Evolutionary conservation across 2,113 vertebrate species (phyloP).

Genomic region (Xiphophorus maculatus): DNA sequence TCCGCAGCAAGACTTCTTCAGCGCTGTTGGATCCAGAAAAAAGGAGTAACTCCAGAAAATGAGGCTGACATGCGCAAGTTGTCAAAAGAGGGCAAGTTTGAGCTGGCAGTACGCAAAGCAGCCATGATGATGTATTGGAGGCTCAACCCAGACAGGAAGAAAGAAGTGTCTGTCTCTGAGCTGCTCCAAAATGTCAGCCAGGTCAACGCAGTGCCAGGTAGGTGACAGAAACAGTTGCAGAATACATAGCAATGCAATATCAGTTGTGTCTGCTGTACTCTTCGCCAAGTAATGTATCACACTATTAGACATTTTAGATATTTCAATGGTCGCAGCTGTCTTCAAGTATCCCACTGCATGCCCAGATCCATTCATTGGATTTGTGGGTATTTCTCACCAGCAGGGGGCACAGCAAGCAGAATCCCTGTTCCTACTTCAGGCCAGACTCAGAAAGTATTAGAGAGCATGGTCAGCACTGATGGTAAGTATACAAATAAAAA

Average conservation of each 20-base stretch:
- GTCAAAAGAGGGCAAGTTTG: constrained; percentile 90
- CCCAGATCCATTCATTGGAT: constrained; percentile 11
- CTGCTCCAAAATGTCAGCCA: constrained; percentile 92
- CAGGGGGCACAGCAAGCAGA: constrained; percentile 79
- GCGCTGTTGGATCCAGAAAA: constrained; percentile 87
- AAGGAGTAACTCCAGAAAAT: constrained; percentile 92
- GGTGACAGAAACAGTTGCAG: constrained; percentile 7
- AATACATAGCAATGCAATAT: constrained; percentile 8
- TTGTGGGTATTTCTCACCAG: constrained; percentile 40
- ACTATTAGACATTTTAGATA: constrained; percentile 20
- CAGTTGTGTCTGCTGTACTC: constrained; percentile 1
- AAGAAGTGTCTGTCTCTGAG: constrained; percentile 88
- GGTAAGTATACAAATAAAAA: constrained; percentile 79
- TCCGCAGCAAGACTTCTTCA: constrained; percentile 85
- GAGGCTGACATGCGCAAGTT: constrained; percentile 86
- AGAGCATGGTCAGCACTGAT: constrained; percentile 88
- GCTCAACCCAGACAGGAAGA: constrained; percentile 93
- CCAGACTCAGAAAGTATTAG: constrained; percentile 90
- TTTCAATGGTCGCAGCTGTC: constrained; percentile 52
- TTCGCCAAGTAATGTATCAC: background rate
- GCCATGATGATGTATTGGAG: constrained; percentile 96
- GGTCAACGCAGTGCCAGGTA: constrained; percentile 85
- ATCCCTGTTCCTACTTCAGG: constrained; percentile 80
- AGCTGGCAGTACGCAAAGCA: constrained; percentile 91
- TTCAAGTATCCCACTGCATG: constrained; percentile 43